These are phyloP conservation scores for Oryzias celebensis DNA, from an alignment of 2,113 vertebrate genomes.

Conservation along the genomic window DNA sequence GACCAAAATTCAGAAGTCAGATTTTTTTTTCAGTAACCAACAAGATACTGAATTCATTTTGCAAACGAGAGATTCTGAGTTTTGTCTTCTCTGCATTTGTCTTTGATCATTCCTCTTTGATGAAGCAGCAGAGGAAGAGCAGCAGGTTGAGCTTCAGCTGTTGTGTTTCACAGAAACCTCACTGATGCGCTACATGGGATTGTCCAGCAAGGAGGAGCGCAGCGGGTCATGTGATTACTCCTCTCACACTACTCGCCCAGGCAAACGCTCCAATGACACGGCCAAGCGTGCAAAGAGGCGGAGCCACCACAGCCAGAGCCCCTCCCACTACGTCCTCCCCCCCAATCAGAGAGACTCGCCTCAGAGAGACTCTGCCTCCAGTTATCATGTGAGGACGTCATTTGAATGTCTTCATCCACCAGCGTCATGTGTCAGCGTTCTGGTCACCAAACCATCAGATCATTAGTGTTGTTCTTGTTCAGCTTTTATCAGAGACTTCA, in stretches of 20 bases:
- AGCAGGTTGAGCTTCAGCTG: not conserved
- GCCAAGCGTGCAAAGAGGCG: conserved; percentile 94
- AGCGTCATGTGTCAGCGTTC: too few relatives aligned
- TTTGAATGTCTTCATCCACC: conserved; percentile 38
- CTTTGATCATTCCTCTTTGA: too few relatives aligned
- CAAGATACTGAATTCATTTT: too few relatives aligned
- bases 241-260: conserved; percentile 86
- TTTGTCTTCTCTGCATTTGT: too few relatives aligned
- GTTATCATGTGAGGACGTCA: conserved; percentile 84
- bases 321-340: conserved; percentile 90
- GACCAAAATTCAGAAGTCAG: too few relatives aligned
- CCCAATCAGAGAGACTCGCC: conserved; percentile 92
- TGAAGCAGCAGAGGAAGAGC: not conserved
- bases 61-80: too few relatives aligned
- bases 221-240: conserved; percentile 86
- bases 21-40: too few relatives aligned
- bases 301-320: conserved; percentile 92
- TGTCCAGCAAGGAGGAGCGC: conserved; percentile 81
- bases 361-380: conserved; percentile 85
- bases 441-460: too few relatives aligned
- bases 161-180: conserved; percentile 82
- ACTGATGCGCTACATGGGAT: conserved; percentile 89
- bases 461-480: too few relatives aligned
- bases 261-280: conserved; percentile 88
- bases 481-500: too few relatives aligned